Evolutionary conservation across 2,797 vertebrate species (phyloP).

Genomic region (Pangasius larnaudii): DNA sequence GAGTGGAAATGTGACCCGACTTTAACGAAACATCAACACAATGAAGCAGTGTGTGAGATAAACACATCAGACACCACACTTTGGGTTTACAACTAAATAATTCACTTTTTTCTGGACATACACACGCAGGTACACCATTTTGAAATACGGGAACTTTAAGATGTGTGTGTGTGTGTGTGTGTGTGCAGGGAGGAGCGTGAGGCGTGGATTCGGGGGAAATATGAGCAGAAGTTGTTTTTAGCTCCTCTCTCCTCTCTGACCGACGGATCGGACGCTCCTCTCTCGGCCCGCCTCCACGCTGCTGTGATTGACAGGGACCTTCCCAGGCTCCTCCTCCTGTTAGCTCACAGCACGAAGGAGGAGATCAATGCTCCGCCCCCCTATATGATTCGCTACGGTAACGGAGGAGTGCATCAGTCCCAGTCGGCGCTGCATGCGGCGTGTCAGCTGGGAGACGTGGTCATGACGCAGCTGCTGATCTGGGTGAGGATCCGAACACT

Average conservation of each 20-base stretch:
- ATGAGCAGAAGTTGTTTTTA: conserved; percentile 92
- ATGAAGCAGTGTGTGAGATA: not conserved
- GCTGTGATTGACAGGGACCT: conserved; percentile 86
- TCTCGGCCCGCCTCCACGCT: conserved; percentile 74
- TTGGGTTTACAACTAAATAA: not conserved
- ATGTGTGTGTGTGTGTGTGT: conserved; percentile 5
- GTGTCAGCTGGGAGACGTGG: conserved; percentile 86
- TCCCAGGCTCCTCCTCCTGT: conserved; percentile 83
- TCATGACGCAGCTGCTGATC: conserved; percentile 91
- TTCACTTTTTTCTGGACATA: not conserved
- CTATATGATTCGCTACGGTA: conserved; percentile 67
- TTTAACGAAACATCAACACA: not conserved
- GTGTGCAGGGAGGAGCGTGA: conserved; percentile 87
- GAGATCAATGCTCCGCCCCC: conserved; percentile 78
- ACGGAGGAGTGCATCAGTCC: conserved; percentile 72
- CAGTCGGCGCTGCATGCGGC: conserved; percentile 87
- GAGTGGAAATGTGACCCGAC: conserved; percentile 47
- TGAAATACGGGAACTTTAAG: not conserved
- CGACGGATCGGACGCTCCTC: conserved; percentile 78
- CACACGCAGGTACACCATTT: no score
- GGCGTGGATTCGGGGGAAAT: conserved; percentile 92
- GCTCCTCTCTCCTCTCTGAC: conserved; percentile 79
- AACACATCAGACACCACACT: not conserved
- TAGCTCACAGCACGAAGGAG: conserved; percentile 88
- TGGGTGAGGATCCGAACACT: conserved; percentile 78